phyloP scores from a whole-genome alignment of 2,797 vertebrate genomes.

The Prionace glauca region DNA sequence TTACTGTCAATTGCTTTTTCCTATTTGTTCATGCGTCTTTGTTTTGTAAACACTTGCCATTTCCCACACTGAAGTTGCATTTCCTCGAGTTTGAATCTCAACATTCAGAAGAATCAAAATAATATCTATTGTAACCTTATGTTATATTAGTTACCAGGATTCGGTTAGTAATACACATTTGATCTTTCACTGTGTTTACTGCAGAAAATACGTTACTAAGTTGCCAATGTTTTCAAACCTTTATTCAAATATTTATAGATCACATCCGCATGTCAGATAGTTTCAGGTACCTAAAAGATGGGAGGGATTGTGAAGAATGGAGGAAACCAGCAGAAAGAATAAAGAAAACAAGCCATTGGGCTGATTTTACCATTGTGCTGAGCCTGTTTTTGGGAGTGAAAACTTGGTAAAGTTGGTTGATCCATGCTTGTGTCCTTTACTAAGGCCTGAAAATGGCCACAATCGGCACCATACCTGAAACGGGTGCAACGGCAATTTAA shows the following conservation, averaged over 20 bases:
- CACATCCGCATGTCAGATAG: background rate
- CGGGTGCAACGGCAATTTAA: too few relatives aligned
- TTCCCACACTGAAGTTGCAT: background rate
- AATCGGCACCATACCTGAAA: too few relatives aligned
- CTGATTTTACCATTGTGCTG: too few relatives aligned
- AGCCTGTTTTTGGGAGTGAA: too few relatives aligned
- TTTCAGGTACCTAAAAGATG: background rate
- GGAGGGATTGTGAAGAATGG: background rate
- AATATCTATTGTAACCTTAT: background rate
- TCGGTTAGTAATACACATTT: background rate
- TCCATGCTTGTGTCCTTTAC: too few relatives aligned
- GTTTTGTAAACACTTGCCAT: background rate
- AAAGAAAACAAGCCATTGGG: too few relatives aligned
- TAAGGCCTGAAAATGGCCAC: too few relatives aligned
- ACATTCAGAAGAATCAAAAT: background rate
- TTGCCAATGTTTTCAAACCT: background rate
- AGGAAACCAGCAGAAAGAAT: background rate
- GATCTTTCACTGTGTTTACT: background rate
- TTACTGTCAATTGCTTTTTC: background rate
- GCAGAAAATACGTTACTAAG: background rate
- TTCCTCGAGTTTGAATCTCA: background rate
- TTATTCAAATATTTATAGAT: background rate
- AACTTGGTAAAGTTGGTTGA: too few relatives aligned
- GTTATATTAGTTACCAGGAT: background rate
- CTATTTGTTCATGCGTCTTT: background rate